Evolutionary conservation across 2,113 vertebrate genomes (phyloP).

Genomic region (Hydropotes inermis): DNA sequence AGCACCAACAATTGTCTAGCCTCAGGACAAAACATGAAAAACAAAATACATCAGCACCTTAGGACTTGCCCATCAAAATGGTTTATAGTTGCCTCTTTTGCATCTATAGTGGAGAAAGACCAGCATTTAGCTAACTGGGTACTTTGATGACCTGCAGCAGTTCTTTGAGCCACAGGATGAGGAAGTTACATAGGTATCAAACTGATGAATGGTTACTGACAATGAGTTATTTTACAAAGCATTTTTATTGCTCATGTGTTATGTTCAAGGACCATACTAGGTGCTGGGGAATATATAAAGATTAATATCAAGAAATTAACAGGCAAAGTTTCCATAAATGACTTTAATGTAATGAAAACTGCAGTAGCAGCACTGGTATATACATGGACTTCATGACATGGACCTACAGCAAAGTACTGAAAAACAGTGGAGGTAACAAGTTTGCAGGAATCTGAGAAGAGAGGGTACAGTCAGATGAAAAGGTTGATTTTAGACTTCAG

Average conservation of each 20-base stretch:
- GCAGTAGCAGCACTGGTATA: not conserved
- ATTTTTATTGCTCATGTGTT: not conserved
- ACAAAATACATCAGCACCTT: not conserved
- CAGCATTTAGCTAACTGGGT: not conserved
- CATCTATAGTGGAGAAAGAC: not conserved
- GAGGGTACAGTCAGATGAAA: not conserved
- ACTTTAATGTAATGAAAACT: not conserved
- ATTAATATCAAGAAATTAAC: not conserved
- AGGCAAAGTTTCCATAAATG: not conserved
- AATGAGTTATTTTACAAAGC: not conserved
- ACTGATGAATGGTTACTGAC: not conserved
- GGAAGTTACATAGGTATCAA: not conserved
- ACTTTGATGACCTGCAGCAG: not conserved
- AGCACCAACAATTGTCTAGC: not conserved
- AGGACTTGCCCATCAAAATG: not conserved
- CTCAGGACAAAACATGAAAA: conserved; percentile 3
- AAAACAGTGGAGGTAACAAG: not conserved
- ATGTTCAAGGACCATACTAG: not conserved
- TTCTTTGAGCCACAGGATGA: not conserved
- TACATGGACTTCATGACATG: not conserved
- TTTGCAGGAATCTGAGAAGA: not conserved
- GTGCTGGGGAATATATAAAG: not conserved
- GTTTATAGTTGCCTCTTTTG: not conserved
- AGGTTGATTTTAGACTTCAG: not conserved
- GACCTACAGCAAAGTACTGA: not conserved